phyloP scores from a whole-genome alignment of 2,113 vertebrate species.

The Pica pica region DNA sequence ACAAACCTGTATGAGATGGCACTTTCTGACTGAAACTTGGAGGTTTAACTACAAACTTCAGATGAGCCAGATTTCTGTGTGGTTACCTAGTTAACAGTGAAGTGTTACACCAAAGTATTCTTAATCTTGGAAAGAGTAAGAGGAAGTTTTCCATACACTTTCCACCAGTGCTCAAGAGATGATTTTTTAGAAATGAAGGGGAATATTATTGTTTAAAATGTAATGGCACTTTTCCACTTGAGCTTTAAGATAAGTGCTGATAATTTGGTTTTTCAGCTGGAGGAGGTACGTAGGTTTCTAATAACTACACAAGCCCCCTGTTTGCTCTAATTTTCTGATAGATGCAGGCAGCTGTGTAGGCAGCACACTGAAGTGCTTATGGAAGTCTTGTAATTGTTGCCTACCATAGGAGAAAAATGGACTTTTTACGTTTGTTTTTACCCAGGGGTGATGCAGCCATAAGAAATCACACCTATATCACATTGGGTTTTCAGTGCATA shows the following conservation, averaged over 20 bases:
- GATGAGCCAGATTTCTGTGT: neutral
- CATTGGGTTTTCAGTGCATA: accelerated
- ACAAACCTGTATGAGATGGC: neutral
- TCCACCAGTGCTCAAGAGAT: neutral
- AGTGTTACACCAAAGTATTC: neutral
- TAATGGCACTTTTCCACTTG: accelerated
- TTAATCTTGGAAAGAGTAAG: neutral
- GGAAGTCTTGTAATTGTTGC: neutral
- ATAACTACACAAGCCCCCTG: accelerated
- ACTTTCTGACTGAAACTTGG: neutral
- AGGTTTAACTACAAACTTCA: neutral
- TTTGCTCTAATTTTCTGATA: neutral
- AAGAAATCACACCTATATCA: neutral
- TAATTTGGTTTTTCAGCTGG: neutral
- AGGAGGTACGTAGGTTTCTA: neutral
- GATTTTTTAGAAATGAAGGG: neutral
- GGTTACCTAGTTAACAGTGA: neutral
- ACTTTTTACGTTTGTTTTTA: neutral
- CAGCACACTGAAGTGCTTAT: neutral
- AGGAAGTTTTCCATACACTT: accelerated
- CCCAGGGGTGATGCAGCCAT: accelerated
- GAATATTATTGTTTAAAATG: neutral
- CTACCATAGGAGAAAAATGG: neutral
- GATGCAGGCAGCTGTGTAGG: accelerated
- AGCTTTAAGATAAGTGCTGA: neutral